Evolutionary conservation across 2,797 vertebrate genomes (phyloP).

Genomic region (Hozukius guyotensis): DNA sequence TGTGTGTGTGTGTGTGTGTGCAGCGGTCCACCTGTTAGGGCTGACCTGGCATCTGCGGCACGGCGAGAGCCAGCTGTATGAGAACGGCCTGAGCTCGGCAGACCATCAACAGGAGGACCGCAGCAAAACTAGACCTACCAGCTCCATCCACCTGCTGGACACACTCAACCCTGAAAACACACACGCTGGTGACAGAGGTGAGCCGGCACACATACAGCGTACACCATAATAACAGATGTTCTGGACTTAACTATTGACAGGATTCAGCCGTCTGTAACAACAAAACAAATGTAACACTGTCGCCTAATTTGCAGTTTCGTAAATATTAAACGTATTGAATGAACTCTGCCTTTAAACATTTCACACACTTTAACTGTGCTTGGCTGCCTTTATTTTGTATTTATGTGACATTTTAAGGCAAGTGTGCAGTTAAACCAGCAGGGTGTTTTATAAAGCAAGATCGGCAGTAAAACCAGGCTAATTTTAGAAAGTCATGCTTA

Average conservation of each 20-base stretch:
- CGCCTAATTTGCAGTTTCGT: not conserved
- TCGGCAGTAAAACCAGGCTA: not conserved
- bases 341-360: not conserved
- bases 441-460: not conserved
- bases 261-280: constrained; percentile 25
- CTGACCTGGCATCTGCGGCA: constrained; percentile 97
- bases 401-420: not conserved
- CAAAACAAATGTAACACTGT: constrained; percentile 25
- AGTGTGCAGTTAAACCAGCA: not conserved
- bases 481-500: not conserved
- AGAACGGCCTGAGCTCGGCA: constrained; percentile 92
- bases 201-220: constrained; percentile 25
- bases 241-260: constrained; percentile 15
- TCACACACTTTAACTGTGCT: not conserved
- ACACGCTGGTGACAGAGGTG: constrained; percentile 84
- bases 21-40: constrained; percentile 97
- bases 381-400: not conserved
- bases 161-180: constrained; percentile 88
- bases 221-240: constrained; percentile 38
- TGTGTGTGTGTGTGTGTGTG: constrained; percentile 36
- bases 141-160: constrained; percentile 89
- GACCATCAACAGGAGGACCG: constrained; percentile 87
- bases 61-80: constrained; percentile 93
- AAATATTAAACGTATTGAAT: constrained; percentile 26
- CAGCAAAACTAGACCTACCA: constrained; percentile 81